Evolutionary conservation across 1,140 invertebrate species (phyloP).

Genomic region (Lepidurus arcticus): DNA sequence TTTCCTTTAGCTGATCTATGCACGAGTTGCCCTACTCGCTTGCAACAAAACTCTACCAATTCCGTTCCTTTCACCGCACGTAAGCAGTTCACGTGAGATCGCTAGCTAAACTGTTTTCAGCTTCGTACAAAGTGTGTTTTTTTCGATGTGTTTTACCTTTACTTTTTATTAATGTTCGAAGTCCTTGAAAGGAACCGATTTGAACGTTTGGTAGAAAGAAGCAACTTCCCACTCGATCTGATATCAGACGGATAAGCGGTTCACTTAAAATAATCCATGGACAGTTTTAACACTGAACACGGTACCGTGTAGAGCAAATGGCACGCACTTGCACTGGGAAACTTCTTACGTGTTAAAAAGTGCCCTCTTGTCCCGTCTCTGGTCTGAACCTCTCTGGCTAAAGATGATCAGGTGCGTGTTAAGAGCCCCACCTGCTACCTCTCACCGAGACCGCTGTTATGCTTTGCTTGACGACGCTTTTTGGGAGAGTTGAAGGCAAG

Average conservation of each 20-base stretch:
- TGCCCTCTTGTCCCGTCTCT: neutral
- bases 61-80: neutral
- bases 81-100: neutral
- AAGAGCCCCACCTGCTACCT: constrained; percentile 16
- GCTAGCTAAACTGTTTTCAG: too few species aligned
- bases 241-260: neutral
- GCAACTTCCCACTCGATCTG: neutral
- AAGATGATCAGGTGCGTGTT: constrained; percentile 10
- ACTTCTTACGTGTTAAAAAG: neutral
- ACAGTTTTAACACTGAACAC: neutral
- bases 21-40: neutral
- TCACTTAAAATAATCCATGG: constrained; percentile 11
- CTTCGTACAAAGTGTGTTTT: too few species aligned
- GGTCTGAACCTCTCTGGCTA: neutral
- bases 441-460: neutral
- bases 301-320: too few species aligned
- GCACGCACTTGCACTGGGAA: too few species aligned
- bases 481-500: constrained; percentile 18
- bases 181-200: too few species aligned
- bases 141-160: too few species aligned
- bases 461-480: neutral
- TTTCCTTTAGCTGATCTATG: neutral
- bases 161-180: too few species aligned
- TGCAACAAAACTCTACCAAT: neutral
- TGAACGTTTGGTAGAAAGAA: neutral